These are phyloP conservation scores for Zaprionus obscuricornis DNA, from an alignment of 2,888 invertebrate genomes.

Conservation along the genomic window DNA sequence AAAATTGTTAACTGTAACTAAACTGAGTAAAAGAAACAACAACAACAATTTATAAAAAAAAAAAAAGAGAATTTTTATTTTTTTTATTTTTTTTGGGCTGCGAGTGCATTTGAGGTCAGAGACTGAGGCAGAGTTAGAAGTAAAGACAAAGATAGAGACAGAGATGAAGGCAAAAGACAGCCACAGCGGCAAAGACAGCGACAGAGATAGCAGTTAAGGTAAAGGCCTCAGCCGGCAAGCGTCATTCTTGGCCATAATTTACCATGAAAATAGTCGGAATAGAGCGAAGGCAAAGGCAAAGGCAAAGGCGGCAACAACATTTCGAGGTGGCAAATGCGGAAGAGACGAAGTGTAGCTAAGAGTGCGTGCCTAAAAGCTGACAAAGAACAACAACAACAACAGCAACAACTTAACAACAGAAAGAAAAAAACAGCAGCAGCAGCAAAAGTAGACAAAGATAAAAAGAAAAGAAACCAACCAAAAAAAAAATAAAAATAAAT, in stretches of 20 bases:
- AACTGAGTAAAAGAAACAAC: conserved; percentile 21
- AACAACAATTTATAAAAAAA: not conserved
- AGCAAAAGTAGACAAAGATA: conserved; percentile 16
- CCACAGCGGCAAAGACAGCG: not conserved
- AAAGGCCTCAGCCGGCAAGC: conserved; percentile 15
- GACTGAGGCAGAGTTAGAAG: no score
- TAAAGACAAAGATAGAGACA: no score
- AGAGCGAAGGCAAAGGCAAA: conserved; percentile 5
- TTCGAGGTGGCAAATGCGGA: conserved; percentile 12
- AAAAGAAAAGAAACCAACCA: conserved; percentile 4
- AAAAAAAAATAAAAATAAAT: not conserved
- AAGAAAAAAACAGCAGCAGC: conserved; percentile 4
- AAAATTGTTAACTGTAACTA: conserved; percentile 46
- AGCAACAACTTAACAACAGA: not conserved
- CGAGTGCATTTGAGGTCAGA: conserved; percentile 59
- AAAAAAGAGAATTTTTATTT: conserved; percentile 10
- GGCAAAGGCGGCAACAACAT: conserved; percentile 4
- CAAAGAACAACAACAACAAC: conserved; percentile 7
- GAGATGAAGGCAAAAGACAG: not conserved
- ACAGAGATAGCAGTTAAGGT: not conserved
- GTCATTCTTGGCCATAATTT: conserved; percentile 58
- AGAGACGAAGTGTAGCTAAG: conserved; percentile 12
- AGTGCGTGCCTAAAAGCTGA: conserved; percentile 53
- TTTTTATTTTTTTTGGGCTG: conserved; percentile 15
- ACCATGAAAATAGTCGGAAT: conserved; percentile 49